A percentile compares a stretch with the other conserved stretches of the same genome.
Evolutionary conservation across 64 coral and sea anemone genomes (phyloP).

Genomic region (Montipora cactus): DNA sequence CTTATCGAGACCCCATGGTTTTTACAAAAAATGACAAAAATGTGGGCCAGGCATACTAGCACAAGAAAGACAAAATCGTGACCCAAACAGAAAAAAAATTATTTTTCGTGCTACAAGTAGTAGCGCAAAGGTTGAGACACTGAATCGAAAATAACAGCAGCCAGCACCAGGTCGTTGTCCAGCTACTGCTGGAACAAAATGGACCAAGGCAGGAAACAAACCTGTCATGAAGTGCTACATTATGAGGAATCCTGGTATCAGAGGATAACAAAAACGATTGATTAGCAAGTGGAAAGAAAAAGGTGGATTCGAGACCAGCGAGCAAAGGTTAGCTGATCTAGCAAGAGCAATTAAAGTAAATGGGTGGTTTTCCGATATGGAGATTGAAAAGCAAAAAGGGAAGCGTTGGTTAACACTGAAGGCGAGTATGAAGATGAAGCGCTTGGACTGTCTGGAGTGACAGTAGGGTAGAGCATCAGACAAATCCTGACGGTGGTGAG

Average conservation of each 20-base stretch:
- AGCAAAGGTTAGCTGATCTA: too few species aligned
- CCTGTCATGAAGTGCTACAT: slow-evolving; percentile 39
- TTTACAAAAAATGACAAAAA: too few species aligned
- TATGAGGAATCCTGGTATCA: slow-evolving; percentile 6
- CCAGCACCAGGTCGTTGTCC: too few species aligned
- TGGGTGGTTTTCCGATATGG: neutral
- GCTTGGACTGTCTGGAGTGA: neutral
- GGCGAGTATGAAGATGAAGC: neutral
- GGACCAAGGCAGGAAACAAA: slow-evolving; percentile 31
- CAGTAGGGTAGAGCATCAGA: too few species aligned
- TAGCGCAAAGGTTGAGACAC: too few species aligned
- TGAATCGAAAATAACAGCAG: neutral
- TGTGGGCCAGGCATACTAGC: too few species aligned
- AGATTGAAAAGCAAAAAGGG: neutral
- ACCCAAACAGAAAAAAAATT: too few species aligned
- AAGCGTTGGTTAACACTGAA: neutral
- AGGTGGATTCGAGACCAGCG: neutral
- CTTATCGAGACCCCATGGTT: too few species aligned
- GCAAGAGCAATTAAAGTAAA: too few species aligned
- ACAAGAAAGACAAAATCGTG: too few species aligned
- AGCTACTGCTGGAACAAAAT: neutral
- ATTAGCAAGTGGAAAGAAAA: slow-evolving; percentile 12
- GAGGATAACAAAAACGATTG: slow-evolving; percentile 41
- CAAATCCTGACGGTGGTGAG: neutral
- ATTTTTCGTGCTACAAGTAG: too few species aligned